Evolutionary conservation across 1,140 invertebrate genomes (phyloP).

Genomic region (Thalassaphorura encarpata): DNA sequence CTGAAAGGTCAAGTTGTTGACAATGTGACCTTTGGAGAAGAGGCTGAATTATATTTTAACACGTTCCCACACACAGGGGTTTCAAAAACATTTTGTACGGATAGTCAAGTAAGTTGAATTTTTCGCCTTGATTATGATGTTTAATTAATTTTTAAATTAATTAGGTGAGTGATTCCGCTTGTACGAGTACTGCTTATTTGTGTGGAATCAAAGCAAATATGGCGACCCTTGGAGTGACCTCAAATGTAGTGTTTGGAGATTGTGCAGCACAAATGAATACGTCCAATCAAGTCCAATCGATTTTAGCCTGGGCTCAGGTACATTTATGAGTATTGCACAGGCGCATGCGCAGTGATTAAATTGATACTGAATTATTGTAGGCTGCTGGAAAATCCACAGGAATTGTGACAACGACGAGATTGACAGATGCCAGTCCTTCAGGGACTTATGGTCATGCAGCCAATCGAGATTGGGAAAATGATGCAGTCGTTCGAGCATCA

Average conservation of each 20-base stretch:
- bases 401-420: slow-evolving; percentile 59
- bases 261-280: slow-evolving; percentile 15
- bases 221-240: slow-evolving; percentile 29
- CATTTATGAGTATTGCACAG: slow-evolving; percentile 32
- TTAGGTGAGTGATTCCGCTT: slow-evolving; percentile 45
- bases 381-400: slow-evolving; percentile 52
- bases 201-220: slow-evolving; percentile 38
- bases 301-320: slow-evolving; percentile 22
- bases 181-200: slow-evolving; percentile 42
- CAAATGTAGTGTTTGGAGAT: slow-evolving; percentile 13
- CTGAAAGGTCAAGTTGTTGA: slow-evolving; percentile 45
- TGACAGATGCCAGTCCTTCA: slow-evolving; percentile 56
- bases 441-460: slow-evolving; percentile 34
- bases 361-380: too few species aligned
- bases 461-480: slow-evolving; percentile 36
- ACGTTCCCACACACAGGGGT: slow-evolving; percentile 59
- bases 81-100: slow-evolving; percentile 42
- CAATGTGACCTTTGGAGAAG: slow-evolving; percentile 44
- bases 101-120: too few species aligned
- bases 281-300: slow-evolving; percentile 19
- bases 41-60: slow-evolving; percentile 58
- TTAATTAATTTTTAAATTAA: too few species aligned
- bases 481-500: slow-evolving; percentile 20
- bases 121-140: too few species aligned
- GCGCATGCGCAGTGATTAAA: too few species aligned